Evolutionary conservation across 1,140 invertebrate genomes (phyloP), one percentile per base, ranked within the genome.

Genomic region (Coelopa frigida): DNA sequence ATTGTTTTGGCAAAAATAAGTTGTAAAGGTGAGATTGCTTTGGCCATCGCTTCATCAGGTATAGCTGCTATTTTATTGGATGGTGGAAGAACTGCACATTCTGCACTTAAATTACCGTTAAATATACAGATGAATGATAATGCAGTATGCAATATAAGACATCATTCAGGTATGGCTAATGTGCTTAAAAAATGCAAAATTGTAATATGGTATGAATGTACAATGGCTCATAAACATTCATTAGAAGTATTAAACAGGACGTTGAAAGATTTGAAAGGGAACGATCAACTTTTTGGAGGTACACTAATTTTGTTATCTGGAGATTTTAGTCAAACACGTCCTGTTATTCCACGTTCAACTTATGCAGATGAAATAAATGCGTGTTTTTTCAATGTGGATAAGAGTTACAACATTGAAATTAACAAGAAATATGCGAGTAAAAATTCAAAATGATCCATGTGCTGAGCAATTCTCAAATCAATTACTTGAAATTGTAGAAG

Each of bases 311-410:
- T 66, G 37, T 46, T 58, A 33, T 46, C 68, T 48, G 73, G 73
- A 33, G 71, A 77, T 61, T 78, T 76, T 55, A 47, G 72, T 35
- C 72, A 78, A 58, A 75, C 59, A n/a, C 49, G 75, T 18, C 72
- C 73, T 3, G 66, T 76, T 5, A 67, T 74, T 18, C 48, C 53
- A 33, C 54, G 60, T 55, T 63, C 56, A 48, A 75, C 70, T 10
- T 44, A 53, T 35, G 70, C 70, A 42, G 65, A 76, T 57, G 67
- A 73, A 51, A 14, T 48, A 53, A 44, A 37, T 70, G 46, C 44
- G 31, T 44, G 48, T 22, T 26, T n/a, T n/a, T n/a, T n/a, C 53
- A n/a, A 54, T 52, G 37, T 72, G 70, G 70, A 49, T 43, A 43
- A 48, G 68, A 47, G 60, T 70, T 47, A 61, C 73, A 58, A 68